Percentiles rank a stretch among this genome's conserved stretches.
phyloP scores from a whole-genome alignment of 2,888 invertebrate genomes.

The Muschampia plurimacula region DNA sequence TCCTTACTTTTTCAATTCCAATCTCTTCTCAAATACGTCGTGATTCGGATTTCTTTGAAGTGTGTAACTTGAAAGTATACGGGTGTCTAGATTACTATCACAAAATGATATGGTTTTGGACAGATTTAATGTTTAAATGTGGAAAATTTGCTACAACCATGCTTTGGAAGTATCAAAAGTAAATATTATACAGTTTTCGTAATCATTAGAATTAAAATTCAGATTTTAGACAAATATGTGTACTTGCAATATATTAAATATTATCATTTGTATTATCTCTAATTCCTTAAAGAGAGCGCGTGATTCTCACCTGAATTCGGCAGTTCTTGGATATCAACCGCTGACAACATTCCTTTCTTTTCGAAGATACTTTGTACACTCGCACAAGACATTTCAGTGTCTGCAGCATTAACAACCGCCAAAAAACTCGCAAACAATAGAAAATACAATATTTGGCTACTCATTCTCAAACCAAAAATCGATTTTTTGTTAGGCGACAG shows the following conservation, averaged over 20 bases:
- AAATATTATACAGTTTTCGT: no score
- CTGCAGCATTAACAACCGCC: conserved; percentile 65
- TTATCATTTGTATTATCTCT: conserved; percentile 66
- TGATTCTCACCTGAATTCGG: conserved; percentile 83
- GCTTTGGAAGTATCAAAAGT: no score
- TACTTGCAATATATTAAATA: conserved; percentile 51
- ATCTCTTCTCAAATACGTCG: neutral
- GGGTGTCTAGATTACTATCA: neutral
- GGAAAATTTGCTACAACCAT: neutral
- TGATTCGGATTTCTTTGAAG: neutral
- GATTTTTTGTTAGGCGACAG: conserved; percentile 83
- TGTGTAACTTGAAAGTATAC: conserved; percentile 1
- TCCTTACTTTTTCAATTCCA: neutral
- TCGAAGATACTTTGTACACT: conserved; percentile 81
- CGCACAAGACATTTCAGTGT: conserved; percentile 78
- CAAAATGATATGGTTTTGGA: neutral
- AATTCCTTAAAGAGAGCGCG: conserved; percentile 54
- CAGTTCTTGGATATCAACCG: conserved; percentile 77
- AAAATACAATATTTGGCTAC: conserved; percentile 78
- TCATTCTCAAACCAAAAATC: conserved; percentile 81
- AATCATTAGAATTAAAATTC: conserved; percentile 1
- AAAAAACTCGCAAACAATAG: conserved; percentile 72
- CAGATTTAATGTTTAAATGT: neutral
- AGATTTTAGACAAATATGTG: conserved; percentile 6
- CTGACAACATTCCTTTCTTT: conserved; percentile 80